Percentiles rank a stretch among this genome's conserved stretches.
phyloP scores from a whole-genome alignment of 1,140 invertebrate genomes.

The Meloidogyne exigua region DNA sequence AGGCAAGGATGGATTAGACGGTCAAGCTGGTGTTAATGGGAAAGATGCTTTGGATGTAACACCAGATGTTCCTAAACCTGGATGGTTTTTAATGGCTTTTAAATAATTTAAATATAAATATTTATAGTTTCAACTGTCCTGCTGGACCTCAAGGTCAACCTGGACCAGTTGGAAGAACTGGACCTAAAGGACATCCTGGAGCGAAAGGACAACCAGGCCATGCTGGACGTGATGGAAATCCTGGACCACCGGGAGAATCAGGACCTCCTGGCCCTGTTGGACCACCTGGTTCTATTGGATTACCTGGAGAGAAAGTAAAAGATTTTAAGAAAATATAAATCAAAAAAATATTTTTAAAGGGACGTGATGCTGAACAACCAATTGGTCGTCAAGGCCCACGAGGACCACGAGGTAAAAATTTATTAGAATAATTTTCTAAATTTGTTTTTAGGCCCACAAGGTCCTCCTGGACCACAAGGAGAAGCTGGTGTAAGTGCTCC shows the following conservation, averaged over 20 bases:
- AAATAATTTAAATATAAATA: neutral
- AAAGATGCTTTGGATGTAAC: slow-evolving; percentile 53
- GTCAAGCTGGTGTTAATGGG: slow-evolving; percentile 46
- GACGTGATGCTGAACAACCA: slow-evolving; percentile 21
- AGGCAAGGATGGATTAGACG: slow-evolving; percentile 45
- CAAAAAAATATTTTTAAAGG: slow-evolving; percentile 41
- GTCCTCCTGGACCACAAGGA: slow-evolving; percentile 28
- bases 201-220: slow-evolving; percentile 53
- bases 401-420: slow-evolving; percentile 13
- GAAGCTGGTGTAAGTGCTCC: neutral
- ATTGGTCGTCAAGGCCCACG: slow-evolving; percentile 23
- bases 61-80: slow-evolving; percentile 43
- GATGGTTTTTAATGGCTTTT: slow-evolving; percentile 9
- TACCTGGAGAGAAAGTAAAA: slow-evolving; percentile 22
- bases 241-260: slow-evolving; percentile 47
- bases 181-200: slow-evolving; percentile 55
- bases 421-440: neutral
- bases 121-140: slow-evolving; percentile 49
- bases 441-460: neutral
- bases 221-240: slow-evolving; percentile 54
- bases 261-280: slow-evolving; percentile 48
- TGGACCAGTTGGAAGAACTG: slow-evolving; percentile 58
- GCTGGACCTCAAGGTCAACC: slow-evolving; percentile 52
- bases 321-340: neutral
- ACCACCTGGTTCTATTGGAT: slow-evolving; percentile 49